A percentile compares a stretch with the other conserved stretches of the same genome.
phyloP scores from a whole-genome alignment of 2,113 vertebrate species.

The Petroica traversi region DNA sequence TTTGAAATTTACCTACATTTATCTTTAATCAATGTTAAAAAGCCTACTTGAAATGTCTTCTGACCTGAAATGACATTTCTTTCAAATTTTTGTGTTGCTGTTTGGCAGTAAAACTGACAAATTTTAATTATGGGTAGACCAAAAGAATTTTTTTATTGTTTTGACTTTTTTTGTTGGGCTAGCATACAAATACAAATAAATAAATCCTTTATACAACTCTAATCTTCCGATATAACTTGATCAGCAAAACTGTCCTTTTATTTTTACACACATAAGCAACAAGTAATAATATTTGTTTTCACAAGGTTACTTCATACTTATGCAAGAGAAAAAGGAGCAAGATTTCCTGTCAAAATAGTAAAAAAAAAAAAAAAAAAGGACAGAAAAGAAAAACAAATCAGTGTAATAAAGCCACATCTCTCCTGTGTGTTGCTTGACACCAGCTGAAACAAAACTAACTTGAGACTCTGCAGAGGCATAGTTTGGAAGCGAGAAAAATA shows the following conservation, averaged over 20 bases:
- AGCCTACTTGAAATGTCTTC: neutral
- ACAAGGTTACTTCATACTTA: constrained; percentile 32
- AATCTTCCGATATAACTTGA: neutral
- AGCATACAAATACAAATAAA: neutral
- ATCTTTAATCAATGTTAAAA: neutral
- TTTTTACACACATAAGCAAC: neutral
- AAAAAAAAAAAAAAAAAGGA: neutral
- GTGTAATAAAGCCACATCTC: neutral
- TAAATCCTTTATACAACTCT: neutral
- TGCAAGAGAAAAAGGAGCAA: constrained; percentile 9
- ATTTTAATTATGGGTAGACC: constrained; percentile 25
- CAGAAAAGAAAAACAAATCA: constrained; percentile 33
- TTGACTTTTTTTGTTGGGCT: neutral
- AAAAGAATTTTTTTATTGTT: constrained; percentile 13
- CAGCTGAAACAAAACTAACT: constrained; percentile 55
- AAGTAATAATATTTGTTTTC: neutral
- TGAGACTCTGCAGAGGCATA: constrained; percentile 45
- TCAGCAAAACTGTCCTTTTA: neutral
- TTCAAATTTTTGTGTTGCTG: neutral
- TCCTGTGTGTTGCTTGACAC: constrained; percentile 37
- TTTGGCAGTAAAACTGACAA: constrained; percentile 9
- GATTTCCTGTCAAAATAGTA: constrained; percentile 45
- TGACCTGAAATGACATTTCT: constrained; percentile 22
- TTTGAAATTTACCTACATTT: neutral
- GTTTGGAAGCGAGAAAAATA: constrained; percentile 47